A percentile compares a stretch with the other conserved stretches of the same genome.
Evolutionary conservation across 2,797 vertebrate genomes (phyloP).

Genomic region (Rallus crepitans): DNA sequence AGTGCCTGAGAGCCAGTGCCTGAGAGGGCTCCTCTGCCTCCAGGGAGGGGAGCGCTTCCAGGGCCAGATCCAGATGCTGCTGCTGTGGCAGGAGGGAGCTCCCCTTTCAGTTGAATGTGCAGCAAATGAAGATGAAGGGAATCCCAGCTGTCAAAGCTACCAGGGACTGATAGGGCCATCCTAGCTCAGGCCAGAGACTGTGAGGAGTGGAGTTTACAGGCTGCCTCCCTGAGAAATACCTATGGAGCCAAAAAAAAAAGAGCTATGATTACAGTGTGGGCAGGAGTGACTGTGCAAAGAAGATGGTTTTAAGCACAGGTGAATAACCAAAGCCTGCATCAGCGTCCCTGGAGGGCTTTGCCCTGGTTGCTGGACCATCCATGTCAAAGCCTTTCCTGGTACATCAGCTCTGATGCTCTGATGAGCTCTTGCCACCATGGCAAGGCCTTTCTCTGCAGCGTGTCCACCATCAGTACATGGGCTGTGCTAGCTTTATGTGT

Average conservation of each 20-base stretch:
- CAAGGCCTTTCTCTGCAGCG: background rate
- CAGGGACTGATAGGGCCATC: background rate
- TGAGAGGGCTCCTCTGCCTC: background rate
- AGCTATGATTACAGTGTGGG: background rate
- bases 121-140: background rate
- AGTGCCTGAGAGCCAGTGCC: background rate
- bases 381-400: background rate
- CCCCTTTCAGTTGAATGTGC: accelerated
- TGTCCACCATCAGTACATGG: background rate
- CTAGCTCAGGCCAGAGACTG: background rate
- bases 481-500: background rate
- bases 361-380: background rate
- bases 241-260: background rate
- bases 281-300: background rate
- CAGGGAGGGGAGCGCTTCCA: accelerated
- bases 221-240: background rate
- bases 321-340: background rate
- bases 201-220: background rate
- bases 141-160: background rate
- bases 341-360: background rate
- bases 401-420: background rate
- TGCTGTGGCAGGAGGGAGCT: background rate
- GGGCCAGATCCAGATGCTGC: background rate
- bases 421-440: background rate
- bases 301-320: background rate